Evolutionary conservation across 2,888 invertebrate species (phyloP).

Genomic region (Trichopoda pennipes): DNA sequence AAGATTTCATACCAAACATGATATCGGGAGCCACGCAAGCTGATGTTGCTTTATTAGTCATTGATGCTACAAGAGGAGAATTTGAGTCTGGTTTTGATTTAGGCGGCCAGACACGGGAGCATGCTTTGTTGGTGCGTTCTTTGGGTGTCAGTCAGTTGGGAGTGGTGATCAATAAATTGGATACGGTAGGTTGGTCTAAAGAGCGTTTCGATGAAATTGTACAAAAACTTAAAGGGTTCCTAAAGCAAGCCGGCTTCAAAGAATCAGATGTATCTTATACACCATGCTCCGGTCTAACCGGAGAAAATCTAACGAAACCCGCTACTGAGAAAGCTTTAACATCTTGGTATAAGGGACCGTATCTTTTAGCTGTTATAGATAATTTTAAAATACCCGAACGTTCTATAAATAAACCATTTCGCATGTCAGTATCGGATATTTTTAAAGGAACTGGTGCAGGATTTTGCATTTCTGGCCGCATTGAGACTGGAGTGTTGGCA

Average conservation of each 20-base stretch:
- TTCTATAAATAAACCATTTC: conserved; percentile 92
- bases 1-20: conserved; percentile 99
- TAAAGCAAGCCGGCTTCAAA: conserved; percentile 95
- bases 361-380: conserved; percentile 92
- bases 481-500: conserved; percentile 94
- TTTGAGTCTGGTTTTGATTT: conserved; percentile 99
- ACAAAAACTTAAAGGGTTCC: conserved; percentile 88
- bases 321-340: conserved; percentile 85
- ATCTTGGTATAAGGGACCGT: conserved; percentile 92
- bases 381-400: conserved; percentile 93
- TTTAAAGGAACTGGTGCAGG: conserved; percentile 94
- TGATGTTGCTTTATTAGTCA: conserved; percentile 97
- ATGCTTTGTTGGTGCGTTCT: conserved; percentile 94
- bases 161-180: conserved; percentile 98
- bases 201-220: conserved; percentile 95
- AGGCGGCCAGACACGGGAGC: conserved; percentile 98
- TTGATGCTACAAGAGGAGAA: conserved; percentile 97
- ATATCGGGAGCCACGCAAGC: conserved; percentile 99
- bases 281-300: conserved; percentile 97
- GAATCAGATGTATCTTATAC: conserved; percentile 93
- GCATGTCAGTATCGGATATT: conserved; percentile 96
- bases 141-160: conserved; percentile 95
- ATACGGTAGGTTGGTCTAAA: conserved; percentile 96
- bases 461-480: conserved; percentile 93
- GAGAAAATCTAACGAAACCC: conserved; percentile 91